Percentiles rank a stretch among this genome's conserved stretches.
These are phyloP conservation scores for Philaenus spumarius DNA, from an alignment of 1,140 invertebrate species.

Conservation along the genomic window DNA sequence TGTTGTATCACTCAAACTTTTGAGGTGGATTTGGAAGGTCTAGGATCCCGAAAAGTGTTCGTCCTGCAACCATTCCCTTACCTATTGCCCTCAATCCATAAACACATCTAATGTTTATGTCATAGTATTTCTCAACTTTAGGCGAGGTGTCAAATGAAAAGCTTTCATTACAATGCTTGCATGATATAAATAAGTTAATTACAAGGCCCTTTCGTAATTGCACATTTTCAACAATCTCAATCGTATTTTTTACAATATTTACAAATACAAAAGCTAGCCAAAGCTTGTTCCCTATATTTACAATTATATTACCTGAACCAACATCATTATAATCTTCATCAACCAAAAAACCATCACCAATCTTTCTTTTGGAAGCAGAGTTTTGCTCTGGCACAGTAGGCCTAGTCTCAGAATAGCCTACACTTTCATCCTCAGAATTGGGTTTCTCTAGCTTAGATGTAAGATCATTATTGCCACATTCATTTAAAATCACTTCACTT, in stretches of 20 bases:
- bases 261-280: slow-evolving; percentile 12
- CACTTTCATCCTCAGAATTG: neutral
- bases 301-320: no score
- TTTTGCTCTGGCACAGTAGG: neutral
- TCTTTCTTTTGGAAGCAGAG: slow-evolving; percentile 4
- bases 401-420: neutral
- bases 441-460: neutral
- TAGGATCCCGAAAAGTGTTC: slow-evolving; percentile 8
- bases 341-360: neutral
- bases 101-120: slow-evolving; percentile 2
- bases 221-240: no score
- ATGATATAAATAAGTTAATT: no score
- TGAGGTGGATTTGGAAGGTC: slow-evolving; percentile 10
- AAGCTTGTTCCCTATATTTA: no score
- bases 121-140: no score
- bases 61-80: slow-evolving; percentile 6
- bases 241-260: no score
- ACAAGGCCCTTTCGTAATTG: slow-evolving; percentile 11
- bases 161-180: no score
- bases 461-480: no score
- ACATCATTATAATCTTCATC: slow-evolving; percentile 5
- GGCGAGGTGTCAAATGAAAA: no score
- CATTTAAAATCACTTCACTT: neutral
- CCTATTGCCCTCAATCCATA: no score
- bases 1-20: slow-evolving; percentile 5